Evolutionary conservation across 1,140 invertebrate species (phyloP).

Genomic region (Drosophila bifasciata): DNA sequence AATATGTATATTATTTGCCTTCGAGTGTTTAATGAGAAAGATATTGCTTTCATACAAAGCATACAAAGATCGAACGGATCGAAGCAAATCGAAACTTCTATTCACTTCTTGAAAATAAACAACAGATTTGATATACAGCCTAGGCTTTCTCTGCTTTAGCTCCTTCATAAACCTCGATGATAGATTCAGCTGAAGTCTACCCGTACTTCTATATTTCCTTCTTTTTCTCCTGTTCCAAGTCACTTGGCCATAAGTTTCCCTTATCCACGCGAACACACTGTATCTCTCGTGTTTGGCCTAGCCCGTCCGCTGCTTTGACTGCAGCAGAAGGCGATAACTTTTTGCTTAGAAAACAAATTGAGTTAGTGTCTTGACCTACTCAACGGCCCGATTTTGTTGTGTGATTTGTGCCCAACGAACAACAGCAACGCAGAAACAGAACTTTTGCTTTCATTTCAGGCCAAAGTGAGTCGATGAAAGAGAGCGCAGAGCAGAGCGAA

Average conservation of each 20-base stretch:
- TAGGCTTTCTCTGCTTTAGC: too few species aligned
- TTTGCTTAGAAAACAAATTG: slow-evolving; percentile 60
- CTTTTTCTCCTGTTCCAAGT: too few species aligned
- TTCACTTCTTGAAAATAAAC: too few species aligned
- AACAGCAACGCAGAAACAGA: slow-evolving; percentile 16
- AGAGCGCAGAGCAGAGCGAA: neutral
- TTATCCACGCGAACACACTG: neutral
- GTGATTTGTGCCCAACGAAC: slow-evolving; percentile 51
- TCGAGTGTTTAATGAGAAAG: neutral
- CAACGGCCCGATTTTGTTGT: slow-evolving; percentile 54
- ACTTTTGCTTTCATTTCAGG: slow-evolving; percentile 37
- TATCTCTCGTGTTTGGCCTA: neutral
- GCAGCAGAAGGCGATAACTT: slow-evolving; percentile 36
- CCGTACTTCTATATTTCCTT: too few species aligned
- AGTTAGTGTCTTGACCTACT: slow-evolving; percentile 75
- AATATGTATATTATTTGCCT: slow-evolving; percentile 20
- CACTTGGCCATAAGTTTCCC: neutral
- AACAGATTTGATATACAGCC: too few species aligned
- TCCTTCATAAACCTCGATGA: too few species aligned
- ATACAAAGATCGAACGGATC: too few species aligned
- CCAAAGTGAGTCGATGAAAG: slow-evolving; percentile 9
- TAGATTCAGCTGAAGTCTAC: too few species aligned
- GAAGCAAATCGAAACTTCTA: too few species aligned
- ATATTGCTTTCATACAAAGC: too few species aligned
- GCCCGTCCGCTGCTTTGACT: slow-evolving; percentile 1